A percentile compares a stretch with the other conserved stretches of the same genome.
These are phyloP conservation scores for Perca flavescens DNA, from an alignment of 2,113 vertebrate species.

Conservation along the genomic window DNA sequence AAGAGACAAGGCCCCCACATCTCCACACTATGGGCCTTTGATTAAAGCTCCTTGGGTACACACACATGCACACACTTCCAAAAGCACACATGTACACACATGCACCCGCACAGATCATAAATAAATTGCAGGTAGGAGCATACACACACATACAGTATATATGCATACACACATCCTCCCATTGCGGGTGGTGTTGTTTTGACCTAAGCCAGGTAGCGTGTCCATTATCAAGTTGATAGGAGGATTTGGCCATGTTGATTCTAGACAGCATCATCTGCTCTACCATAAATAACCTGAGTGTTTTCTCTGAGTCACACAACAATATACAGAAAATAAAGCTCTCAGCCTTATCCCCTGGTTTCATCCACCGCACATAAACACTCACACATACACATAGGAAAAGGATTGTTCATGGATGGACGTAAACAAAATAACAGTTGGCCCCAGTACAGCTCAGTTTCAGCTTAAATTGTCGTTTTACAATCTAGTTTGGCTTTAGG, in stretches of 20 bases:
- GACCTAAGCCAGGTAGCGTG: constrained; percentile 78
- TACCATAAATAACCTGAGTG: constrained; percentile 76
- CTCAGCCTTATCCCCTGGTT: constrained; percentile 62
- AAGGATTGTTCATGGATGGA: constrained; percentile 39
- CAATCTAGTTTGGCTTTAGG: constrained; percentile 46
- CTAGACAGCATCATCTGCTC: constrained; percentile 73
- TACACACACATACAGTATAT: constrained; percentile 58
- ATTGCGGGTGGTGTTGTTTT: constrained; percentile 78
- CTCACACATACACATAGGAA: constrained; percentile 38
- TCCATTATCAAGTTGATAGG: constrained; percentile 84
- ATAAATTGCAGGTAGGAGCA: constrained; percentile 67
- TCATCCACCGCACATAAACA: constrained; percentile 40
- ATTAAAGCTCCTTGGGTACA: constrained; percentile 84
- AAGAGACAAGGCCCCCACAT: constrained; percentile 64
- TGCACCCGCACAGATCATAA: constrained; percentile 58
- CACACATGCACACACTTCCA: constrained; percentile 63
- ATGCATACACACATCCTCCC: constrained; percentile 54
- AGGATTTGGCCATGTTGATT: constrained; percentile 84
- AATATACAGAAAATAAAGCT: constrained; percentile 74
- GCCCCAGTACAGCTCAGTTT: constrained; percentile 39
- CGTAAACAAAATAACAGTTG: constrained; percentile 49
- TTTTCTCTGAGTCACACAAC: constrained; percentile 72
- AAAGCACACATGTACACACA: constrained; percentile 64
- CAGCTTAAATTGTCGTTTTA: constrained; percentile 50
- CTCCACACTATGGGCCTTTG: constrained; percentile 77